Evolutionary conservation across 2,113 vertebrate genomes (phyloP), one percentile per base, ranked within the genome.

Genomic region (Tachysurus fulvidraco): DNA sequence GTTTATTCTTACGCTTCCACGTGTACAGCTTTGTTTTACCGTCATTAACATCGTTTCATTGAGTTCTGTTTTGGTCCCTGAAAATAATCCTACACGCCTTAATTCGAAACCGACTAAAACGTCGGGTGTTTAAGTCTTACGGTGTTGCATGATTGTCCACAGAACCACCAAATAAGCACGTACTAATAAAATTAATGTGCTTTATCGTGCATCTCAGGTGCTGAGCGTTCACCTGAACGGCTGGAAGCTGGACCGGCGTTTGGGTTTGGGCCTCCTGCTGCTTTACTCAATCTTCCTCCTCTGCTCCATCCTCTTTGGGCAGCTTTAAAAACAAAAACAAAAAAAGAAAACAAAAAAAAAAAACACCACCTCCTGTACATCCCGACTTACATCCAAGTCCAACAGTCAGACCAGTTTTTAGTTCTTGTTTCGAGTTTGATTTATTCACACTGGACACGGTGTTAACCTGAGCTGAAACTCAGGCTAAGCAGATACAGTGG

Each of bases 271-370:
- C 9, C 92, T 95, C 13, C 1, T 96, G 90, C 90, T 94, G 54
- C 95, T 96, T 80, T 96, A 96, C 85, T 90, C 93, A 79, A 90
- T 96, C 90, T 96, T 96, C 91, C 92, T 96, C 62, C 94, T 95
- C 91, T 95, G 93, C 92, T 94, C 95, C 90, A 94, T 96, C 90
- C 86, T 96, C 84, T 95, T 96, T 19, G 94, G 94, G 41, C 94
- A 94, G 89, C 94, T 95, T 92, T 95, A 93, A 94, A 90, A 83
- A n/a, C 21, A 11, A 54, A 16, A 55, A 52, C 13, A 10, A 14
- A 28, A 1, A 67, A 9, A 30, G 17, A 30, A 94, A 90, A 83
- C 23, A 30, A 11, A 54, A 8, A 55, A 54, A 25, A 10, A 16
- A 30, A 1, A 67, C 2, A 30, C 9, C 30, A 25, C 0, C 50